Evolutionary conservation across 2,888 invertebrate species (phyloP).

Genomic region (Quadriops clusia): DNA sequence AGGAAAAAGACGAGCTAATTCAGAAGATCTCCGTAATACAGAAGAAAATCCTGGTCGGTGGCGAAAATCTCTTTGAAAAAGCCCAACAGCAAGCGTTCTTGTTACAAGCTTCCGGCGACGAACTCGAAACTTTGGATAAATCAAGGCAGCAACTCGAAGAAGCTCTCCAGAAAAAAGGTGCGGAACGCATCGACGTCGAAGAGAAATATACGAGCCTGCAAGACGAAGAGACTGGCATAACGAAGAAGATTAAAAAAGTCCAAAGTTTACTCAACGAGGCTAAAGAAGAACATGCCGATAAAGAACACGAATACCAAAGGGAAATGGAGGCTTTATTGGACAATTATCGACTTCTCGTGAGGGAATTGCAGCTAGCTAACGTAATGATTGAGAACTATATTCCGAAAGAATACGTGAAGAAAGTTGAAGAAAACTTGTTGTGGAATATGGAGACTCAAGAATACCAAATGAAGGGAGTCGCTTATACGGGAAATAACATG

Average conservation of each 20-base stretch:
- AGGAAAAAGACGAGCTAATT: conserved; percentile 70
- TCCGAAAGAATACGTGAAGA: conserved; percentile 84
- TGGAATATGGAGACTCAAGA: conserved; percentile 99
- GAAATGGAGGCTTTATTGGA: conserved; percentile 95
- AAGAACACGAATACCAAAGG: conserved; percentile 88
- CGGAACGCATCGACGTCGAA: conserved; percentile 85
- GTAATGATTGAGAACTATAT: conserved; percentile 86
- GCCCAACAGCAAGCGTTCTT: conserved; percentile 87
- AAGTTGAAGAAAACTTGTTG: conserved; percentile 82
- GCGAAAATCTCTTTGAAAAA: conserved; percentile 94
- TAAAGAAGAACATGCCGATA: conserved; percentile 73
- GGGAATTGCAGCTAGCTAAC: conserved; percentile 85
- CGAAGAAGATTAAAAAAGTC: conserved; percentile 82
- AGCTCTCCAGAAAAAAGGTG: conserved; percentile 79
- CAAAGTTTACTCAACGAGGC: conserved; percentile 78
- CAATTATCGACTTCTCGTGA: conserved; percentile 76
- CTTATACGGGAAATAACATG: conserved; percentile 99
- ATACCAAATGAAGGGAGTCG: conserved; percentile 95
- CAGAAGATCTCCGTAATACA: conserved; percentile 83
- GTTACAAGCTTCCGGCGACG: conserved; percentile 75
- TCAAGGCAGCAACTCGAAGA: conserved; percentile 72
- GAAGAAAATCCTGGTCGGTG: conserved; percentile 93
- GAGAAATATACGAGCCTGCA: conserved; percentile 90
- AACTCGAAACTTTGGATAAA: conserved; percentile 64
- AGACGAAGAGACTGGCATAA: conserved; percentile 88